A percentile compares a stretch with the other conserved stretches of the same genome.
phyloP scores from a whole-genome alignment of 1,140 invertebrate genomes.

The Pararge aegeria region DNA sequence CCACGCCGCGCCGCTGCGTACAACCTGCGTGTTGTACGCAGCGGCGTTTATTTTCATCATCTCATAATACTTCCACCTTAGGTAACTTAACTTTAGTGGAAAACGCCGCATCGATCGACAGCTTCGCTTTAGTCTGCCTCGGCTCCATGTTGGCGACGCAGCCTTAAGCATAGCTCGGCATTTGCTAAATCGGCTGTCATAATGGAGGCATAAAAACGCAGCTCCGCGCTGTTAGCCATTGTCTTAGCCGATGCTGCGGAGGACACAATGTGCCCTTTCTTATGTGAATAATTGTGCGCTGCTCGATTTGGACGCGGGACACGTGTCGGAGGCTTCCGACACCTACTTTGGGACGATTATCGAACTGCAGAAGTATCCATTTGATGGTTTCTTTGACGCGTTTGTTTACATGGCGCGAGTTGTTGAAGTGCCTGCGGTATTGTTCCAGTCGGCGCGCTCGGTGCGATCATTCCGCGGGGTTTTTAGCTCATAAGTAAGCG shows the following conservation, averaged over 20 bases:
- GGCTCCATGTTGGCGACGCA: too few relatives aligned
- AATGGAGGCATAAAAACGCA: conserved; percentile 14
- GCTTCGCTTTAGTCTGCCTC: neutral
- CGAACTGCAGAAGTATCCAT: conserved; percentile 12
- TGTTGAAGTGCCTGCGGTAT: neutral
- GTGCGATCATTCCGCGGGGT: too few relatives aligned
- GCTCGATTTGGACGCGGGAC: conserved; percentile 24
- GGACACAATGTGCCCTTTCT: conserved; percentile 14
- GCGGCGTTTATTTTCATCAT: too few relatives aligned
- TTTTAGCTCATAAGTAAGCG: too few relatives aligned
- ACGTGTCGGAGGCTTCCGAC: conserved; percentile 28
- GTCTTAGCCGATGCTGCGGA: conserved; percentile 12
- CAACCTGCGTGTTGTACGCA: too few relatives aligned
- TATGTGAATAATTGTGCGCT: conserved; percentile 17
- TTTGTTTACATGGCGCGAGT: conserved; percentile 8
- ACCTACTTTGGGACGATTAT: conserved; percentile 23
- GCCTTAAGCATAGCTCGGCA: conserved; percentile 19
- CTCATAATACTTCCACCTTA: too few relatives aligned
- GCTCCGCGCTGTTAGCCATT: conserved; percentile 18
- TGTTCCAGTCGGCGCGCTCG: neutral
- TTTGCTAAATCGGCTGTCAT: conserved; percentile 18
- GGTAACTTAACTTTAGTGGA: too few relatives aligned
- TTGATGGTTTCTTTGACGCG: conserved; percentile 27
- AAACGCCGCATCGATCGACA: neutral
- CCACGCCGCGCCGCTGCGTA: too few relatives aligned